These are phyloP conservation scores for Arenicola marina DNA, from an alignment of 2,888 invertebrate species.

Conservation along the genomic window DNA sequence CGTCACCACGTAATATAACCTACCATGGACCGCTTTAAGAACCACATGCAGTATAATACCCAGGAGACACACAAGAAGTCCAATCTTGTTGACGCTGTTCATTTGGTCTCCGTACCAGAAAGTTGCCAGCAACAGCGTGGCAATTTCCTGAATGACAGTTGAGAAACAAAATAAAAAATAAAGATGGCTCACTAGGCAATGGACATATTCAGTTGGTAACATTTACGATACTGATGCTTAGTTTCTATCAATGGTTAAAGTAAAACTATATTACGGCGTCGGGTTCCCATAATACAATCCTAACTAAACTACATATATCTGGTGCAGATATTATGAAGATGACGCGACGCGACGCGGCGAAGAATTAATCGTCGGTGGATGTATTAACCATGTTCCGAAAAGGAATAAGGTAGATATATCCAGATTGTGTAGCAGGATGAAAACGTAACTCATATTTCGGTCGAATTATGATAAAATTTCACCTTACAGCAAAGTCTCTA, in stretches of 20 bases:
- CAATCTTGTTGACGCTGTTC: conserved; percentile 79
- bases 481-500: not conserved
- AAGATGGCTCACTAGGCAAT: not conserved
- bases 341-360: too few relatives aligned
- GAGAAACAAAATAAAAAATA: not conserved
- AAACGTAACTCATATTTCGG: not conserved
- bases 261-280: not conserved
- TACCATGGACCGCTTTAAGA: conserved; percentile 42
- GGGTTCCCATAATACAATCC: too few relatives aligned
- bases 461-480: not conserved
- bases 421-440: not conserved
- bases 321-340: too few relatives aligned
- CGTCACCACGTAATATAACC: not conserved
- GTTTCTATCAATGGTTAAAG: not conserved
- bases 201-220: not conserved
- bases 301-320: too few relatives aligned
- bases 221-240: too few relatives aligned
- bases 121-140: conserved; percentile 86
- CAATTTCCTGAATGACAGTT: conserved; percentile 75
- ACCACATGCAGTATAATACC: conserved; percentile 86
- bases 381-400: not conserved
- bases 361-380: too few relatives aligned
- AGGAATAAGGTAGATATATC: not conserved
- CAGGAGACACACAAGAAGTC: conserved; percentile 82
- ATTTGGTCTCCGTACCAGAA: conserved; percentile 84